Percentiles rank a stretch among this genome's conserved stretches.
These are phyloP conservation scores for Lathamus discolor DNA, from an alignment of 2,113 vertebrate genomes.

Conservation along the genomic window DNA sequence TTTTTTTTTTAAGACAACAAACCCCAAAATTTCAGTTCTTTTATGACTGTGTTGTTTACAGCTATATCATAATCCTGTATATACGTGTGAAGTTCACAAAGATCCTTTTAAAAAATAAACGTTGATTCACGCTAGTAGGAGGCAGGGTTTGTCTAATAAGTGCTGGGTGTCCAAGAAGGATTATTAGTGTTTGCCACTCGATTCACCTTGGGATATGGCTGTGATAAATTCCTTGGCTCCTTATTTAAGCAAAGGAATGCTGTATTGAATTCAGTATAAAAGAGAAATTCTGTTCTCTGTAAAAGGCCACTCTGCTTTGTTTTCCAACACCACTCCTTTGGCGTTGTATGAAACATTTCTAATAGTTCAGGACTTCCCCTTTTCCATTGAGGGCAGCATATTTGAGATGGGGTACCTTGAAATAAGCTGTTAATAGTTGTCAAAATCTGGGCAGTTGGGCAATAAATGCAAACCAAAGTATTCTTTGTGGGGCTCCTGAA, in stretches of 20 bases:
- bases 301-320: neutral
- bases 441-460: neutral
- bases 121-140: slow-evolving; percentile 55
- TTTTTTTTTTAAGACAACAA: neutral
- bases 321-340: neutral
- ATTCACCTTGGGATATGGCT: slow-evolving; percentile 70
- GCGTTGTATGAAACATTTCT: neutral
- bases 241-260: slow-evolving; percentile 53
- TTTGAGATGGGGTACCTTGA: neutral
- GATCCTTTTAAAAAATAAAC: slow-evolving; percentile 34
- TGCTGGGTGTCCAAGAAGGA: slow-evolving; percentile 61
- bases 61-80: neutral
- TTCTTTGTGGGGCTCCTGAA: neutral
- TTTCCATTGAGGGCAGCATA: neutral
- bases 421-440: neutral
- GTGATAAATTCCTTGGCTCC: slow-evolving; percentile 67
- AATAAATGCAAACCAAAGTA: neutral
- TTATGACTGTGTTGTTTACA: neutral
- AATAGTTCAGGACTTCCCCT: neutral
- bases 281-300: neutral
- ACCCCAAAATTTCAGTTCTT: neutral
- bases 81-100: slow-evolving; percentile 47
- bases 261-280: slow-evolving; percentile 6
- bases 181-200: slow-evolving; percentile 74
- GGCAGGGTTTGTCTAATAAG: slow-evolving; percentile 72